A percentile compares a stretch with the other conserved stretches of the same genome.
phyloP scores from a whole-genome alignment of 2,888 invertebrate species.

The Axea sp. region DNA sequence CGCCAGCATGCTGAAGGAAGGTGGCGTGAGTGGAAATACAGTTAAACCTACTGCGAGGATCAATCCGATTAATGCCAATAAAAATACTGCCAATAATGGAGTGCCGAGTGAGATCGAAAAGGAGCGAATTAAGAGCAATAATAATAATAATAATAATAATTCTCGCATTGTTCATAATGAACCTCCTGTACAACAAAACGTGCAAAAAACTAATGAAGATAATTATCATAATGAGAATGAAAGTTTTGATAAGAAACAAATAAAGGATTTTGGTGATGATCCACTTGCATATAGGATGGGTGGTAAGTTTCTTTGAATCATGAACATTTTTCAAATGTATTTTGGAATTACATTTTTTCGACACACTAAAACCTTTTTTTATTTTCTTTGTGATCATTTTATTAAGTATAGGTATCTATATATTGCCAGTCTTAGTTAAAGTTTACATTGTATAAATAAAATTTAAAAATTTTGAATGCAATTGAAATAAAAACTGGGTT shows the following conservation, averaged over 20 bases:
- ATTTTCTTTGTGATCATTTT: too few species aligned
- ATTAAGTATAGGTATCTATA: too few species aligned
- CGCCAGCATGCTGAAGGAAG: constrained; percentile 67
- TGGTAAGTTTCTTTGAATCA: constrained; percentile 81
- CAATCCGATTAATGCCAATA: constrained; percentile 65
- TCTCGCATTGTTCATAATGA: too few species aligned
- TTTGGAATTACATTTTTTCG: too few species aligned
- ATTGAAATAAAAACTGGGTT: too few species aligned
- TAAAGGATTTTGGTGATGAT: constrained; percentile 78
- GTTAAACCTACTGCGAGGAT: constrained; percentile 71
- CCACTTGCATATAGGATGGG: constrained; percentile 86
- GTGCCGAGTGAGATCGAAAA: constrained; percentile 6
- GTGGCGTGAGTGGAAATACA: constrained; percentile 8
- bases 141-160: not conserved
- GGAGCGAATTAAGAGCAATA: not conserved
- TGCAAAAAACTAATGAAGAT: constrained; percentile 10
- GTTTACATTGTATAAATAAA: too few species aligned
- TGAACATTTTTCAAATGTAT: not conserved
- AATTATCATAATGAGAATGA: constrained; percentile 21
- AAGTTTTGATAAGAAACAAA: constrained; percentile 26
- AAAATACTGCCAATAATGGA: constrained; percentile 33
- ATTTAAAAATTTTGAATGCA: too few species aligned
- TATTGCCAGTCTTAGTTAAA: too few species aligned
- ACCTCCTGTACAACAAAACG: constrained; percentile 6
- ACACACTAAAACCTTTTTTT: too few species aligned